Conservation (phyloP, 2,888 invertebrate genomes). For the Chironomus tentans region DNA sequence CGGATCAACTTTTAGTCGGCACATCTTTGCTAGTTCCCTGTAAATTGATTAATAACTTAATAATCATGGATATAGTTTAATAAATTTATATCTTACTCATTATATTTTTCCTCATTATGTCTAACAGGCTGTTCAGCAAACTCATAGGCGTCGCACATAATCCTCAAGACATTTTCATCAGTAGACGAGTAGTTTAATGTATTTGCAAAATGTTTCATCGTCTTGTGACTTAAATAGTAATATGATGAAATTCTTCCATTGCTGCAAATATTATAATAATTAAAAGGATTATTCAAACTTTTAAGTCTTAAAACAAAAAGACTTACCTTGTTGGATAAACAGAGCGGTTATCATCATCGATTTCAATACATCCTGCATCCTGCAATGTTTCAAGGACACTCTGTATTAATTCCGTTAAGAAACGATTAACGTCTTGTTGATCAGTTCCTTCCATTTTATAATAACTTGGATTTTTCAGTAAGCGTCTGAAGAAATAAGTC, state of each 20-base stretch:
- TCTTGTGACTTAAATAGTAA: conserved; percentile 90
- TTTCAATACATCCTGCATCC: conserved; percentile 67
- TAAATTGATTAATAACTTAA: conserved; percentile 31
- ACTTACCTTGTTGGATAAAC: conserved; percentile 32
- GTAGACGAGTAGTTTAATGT: conserved; percentile 54
- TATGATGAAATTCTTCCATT: conserved; percentile 91
- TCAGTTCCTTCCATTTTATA: conserved; percentile 71
- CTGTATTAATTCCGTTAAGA: conserved; percentile 74
- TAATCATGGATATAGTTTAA: conserved; percentile 9
- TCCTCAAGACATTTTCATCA: conserved; percentile 62
- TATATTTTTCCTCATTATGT: conserved; percentile 92
- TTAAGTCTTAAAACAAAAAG: not conserved
- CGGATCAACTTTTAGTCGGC: conserved; percentile 62
- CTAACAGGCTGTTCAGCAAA: conserved; percentile 90
- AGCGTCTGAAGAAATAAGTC: conserved; percentile 93
- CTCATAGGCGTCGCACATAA: conserved; percentile 79
- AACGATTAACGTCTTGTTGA: conserved; percentile 58
- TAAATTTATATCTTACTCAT: conserved; percentile 53
- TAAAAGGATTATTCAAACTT: too few species aligned
- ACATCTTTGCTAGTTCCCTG: conserved; percentile 71
- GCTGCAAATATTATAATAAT: conserved; percentile 40
- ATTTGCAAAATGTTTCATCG: conserved; percentile 74
- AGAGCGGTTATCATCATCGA: conserved; percentile 54
- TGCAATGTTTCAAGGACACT: conserved; percentile 62
- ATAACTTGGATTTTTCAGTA: conserved; percentile 86